Percentiles rank a stretch among this genome's conserved stretches.
phyloP scores from a whole-genome alignment of 2,797 vertebrate genomes.

The Falco cherrug region DNA sequence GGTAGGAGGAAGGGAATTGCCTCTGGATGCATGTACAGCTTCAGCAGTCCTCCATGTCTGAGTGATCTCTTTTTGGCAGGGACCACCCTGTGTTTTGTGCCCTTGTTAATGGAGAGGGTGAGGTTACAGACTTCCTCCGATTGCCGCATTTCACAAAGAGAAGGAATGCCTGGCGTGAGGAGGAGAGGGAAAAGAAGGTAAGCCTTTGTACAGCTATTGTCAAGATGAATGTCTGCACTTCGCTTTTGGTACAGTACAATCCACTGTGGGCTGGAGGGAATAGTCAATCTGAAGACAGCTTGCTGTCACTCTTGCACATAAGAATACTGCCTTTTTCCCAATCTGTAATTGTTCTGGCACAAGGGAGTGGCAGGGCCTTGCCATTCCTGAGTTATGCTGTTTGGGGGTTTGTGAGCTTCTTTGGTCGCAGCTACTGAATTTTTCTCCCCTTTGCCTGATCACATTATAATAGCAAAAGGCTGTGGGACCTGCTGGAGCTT shows the following conservation, averaged over 20 bases:
- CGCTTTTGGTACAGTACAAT: neutral
- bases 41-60: neutral
- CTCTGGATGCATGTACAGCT: neutral
- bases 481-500: neutral
- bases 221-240: accelerated
- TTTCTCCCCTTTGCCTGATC: neutral
- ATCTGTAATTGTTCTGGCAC: neutral
- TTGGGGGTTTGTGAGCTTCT: neutral
- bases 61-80: conserved; percentile 72
- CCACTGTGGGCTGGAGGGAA: neutral
- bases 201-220: neutral
- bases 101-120: conserved; percentile 95
- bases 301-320: neutral
- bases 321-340: neutral
- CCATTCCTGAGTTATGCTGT: neutral
- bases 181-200: conserved; percentile 97
- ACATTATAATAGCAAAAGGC: neutral
- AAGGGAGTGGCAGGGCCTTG: neutral
- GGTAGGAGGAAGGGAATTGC: conserved; percentile 74
- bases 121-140: conserved; percentile 96
- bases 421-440: neutral
- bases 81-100: conserved; percentile 98
- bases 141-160: conserved; percentile 96
- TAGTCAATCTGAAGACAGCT: neutral
- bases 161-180: conserved; percentile 95